A percentile compares a stretch with the other conserved stretches of the same genome.
phyloP scores from a whole-genome alignment of 2,888 invertebrate genomes.

The Tetragonisca angustula region DNA sequence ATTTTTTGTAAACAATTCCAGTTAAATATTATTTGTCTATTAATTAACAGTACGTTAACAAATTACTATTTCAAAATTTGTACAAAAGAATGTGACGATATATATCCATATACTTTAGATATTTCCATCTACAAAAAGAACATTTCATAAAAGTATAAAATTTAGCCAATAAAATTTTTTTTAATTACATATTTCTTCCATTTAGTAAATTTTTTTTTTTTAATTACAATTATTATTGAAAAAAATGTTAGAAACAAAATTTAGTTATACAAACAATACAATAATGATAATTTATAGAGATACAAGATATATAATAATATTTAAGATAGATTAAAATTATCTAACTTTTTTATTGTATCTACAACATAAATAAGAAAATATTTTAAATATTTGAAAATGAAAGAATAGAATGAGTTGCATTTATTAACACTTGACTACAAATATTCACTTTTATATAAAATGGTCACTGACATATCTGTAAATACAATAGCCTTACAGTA shows the following conservation, averaged over 20 bases:
- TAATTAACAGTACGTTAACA: neutral
- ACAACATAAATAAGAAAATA: conserved; percentile 38
- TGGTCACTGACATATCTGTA: conserved; percentile 56
- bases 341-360: conserved; percentile 50
- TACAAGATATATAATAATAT: conserved; percentile 34
- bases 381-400: conserved; percentile 46
- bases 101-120: conserved; percentile 29
- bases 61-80: conserved; percentile 22
- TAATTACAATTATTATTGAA: conserved; percentile 12
- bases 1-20: conserved; percentile 37
- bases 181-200: conserved; percentile 23
- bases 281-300: conserved; percentile 38
- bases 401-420: conserved; percentile 29
- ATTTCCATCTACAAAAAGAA: conserved; percentile 18
- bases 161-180: conserved; percentile 32
- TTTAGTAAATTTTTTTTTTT: conserved; percentile 1
- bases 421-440: conserved; percentile 45
- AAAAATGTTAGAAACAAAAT: conserved; percentile 9
- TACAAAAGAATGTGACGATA: conserved; percentile 1
- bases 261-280: conserved; percentile 21
- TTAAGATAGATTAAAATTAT: conserved; percentile 43
- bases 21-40: conserved; percentile 22
- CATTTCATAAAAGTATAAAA: conserved; percentile 24
- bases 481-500: conserved; percentile 40
- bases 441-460: conserved; percentile 46